Percentiles rank a stretch among this genome's conserved stretches.
phyloP scores from a whole-genome alignment of 2,113 vertebrate genomes.

The Rynchops niger region DNA sequence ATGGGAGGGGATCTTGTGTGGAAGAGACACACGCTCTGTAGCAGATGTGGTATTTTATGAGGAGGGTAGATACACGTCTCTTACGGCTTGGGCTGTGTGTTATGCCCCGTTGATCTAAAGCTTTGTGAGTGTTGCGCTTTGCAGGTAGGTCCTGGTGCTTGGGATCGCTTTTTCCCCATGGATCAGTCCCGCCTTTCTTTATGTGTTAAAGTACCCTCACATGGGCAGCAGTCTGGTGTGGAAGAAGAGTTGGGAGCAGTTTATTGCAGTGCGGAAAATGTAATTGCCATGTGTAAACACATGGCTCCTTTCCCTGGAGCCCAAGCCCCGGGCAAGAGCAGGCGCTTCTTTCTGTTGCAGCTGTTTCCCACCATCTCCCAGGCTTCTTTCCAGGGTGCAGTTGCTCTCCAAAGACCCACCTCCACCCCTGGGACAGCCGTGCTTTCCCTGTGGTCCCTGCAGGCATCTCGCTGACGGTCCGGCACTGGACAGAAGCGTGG shows the following conservation, averaged over 20 bases:
- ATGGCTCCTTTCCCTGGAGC: neutral
- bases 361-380: neutral
- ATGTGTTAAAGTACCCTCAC: neutral
- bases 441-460: neutral
- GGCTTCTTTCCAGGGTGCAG: rapidly evolving
- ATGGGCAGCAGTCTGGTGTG: neutral
- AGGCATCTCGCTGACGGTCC: rapidly evolving
- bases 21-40: rapidly evolving
- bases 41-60: neutral
- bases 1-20: neutral
- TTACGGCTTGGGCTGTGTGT: too few relatives aligned
- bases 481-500: neutral
- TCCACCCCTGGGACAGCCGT: rapidly evolving
- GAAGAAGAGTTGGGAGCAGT: neutral
- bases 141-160: neutral
- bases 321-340: rapidly evolving
- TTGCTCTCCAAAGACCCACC: neutral
- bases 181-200: neutral
- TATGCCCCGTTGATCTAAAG: neutral
- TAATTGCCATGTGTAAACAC: neutral
- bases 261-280: neutral
- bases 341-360: neutral
- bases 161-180: neutral
- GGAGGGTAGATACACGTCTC: too few relatives aligned
- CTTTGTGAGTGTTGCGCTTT: neutral